These are phyloP conservation scores for Enteromius trimaculatus DNA, from an alignment of 2,797 vertebrate species.

Conservation along the genomic window DNA sequence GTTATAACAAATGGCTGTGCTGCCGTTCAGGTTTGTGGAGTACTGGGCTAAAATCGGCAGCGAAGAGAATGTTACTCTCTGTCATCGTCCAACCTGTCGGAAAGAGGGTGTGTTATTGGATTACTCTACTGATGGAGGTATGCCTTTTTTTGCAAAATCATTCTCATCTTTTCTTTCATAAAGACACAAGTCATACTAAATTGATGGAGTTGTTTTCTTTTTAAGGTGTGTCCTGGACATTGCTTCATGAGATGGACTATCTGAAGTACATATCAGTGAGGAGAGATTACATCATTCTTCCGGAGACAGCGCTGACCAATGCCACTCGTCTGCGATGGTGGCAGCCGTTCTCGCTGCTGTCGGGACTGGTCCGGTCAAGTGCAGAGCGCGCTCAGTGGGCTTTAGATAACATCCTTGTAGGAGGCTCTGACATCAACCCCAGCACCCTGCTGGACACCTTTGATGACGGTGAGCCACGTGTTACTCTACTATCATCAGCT, in stretches of 20 bases:
- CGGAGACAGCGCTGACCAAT: conserved; percentile 89
- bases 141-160: background rate
- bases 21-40: conserved; percentile 88
- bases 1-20: background rate
- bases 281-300: conserved; percentile 94
- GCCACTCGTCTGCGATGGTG: conserved; percentile 97
- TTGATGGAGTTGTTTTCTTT: background rate
- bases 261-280: conserved; percentile 94
- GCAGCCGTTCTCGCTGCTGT: conserved; percentile 92
- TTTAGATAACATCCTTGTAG: conserved; percentile 94
- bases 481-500: background rate
- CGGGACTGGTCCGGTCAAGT: conserved; percentile 85
- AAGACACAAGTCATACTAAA: background rate
- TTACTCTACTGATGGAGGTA: conserved; percentile 94
- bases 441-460: conserved; percentile 94
- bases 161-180: background rate
- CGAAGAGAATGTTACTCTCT: conserved; percentile 94
- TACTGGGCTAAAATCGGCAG: conserved; percentile 98
- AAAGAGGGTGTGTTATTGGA: conserved; percentile 95
- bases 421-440: conserved; percentile 98
- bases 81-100: conserved; percentile 91
- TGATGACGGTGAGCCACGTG: conserved; percentile 85
- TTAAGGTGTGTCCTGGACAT: conserved; percentile 92
- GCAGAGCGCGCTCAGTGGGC: conserved; percentile 96
- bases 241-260: conserved; percentile 98